Conservation (phyloP, 2,888 invertebrate species). For the Smittia sp. region DNA sequence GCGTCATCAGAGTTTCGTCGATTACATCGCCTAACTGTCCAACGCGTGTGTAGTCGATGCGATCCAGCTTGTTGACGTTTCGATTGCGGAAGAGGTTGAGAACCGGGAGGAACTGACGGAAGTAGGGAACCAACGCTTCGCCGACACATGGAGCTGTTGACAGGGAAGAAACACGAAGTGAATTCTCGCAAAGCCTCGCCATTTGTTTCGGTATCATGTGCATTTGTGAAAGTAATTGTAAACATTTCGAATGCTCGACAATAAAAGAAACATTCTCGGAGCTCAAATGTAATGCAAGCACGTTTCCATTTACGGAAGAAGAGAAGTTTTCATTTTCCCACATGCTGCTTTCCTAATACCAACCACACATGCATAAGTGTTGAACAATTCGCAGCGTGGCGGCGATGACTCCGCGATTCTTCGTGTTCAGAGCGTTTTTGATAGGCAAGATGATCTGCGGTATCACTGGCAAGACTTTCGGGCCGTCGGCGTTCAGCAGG, state of each 20-base stretch:
- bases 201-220: slow-evolving; percentile 12
- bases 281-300: background rate
- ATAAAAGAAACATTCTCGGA: background rate
- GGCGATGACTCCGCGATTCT: slow-evolving; percentile 75
- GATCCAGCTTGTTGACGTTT: slow-evolving; percentile 76
- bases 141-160: slow-evolving; percentile 61
- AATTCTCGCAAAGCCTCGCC: background rate
- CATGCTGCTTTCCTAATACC: slow-evolving; percentile 55
- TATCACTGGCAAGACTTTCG: slow-evolving; percentile 53
- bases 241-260: background rate
- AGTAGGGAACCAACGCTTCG: slow-evolving; percentile 92
- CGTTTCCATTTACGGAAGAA: background rate
- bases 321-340: background rate
- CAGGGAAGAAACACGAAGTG: background rate
- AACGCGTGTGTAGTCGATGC: slow-evolving; percentile 80
- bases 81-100: slow-evolving; percentile 73
- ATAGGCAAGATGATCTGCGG: background rate
- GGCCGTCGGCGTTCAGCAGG: slow-evolving; percentile 73
- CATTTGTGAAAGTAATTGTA: slow-evolving; percentile 10
- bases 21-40: slow-evolving; percentile 88
- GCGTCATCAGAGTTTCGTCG: slow-evolving; percentile 84
- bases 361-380: slow-evolving; percentile 77
- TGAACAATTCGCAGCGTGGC: slow-evolving; percentile 80
- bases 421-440: slow-evolving; percentile 57
- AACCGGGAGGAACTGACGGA: slow-evolving; percentile 86